Evolutionary conservation across 2,797 vertebrate species (phyloP), one percentile per base, ranked within the genome.

Genomic region (Diplodus puntazzo): DNA sequence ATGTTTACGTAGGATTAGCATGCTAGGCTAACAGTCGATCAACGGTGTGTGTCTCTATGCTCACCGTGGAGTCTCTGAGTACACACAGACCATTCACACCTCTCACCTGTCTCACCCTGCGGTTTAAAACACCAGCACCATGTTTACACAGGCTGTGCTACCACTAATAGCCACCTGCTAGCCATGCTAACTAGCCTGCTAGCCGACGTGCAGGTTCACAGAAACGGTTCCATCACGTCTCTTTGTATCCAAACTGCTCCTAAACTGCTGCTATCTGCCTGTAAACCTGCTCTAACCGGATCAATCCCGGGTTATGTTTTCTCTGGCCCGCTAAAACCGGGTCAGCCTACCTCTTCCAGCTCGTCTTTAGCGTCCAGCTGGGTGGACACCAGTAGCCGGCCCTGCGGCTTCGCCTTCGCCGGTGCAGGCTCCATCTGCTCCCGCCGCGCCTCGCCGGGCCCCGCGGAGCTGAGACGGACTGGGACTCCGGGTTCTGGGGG

Each of bases 351-450:
- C 97, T 98, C 97, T 90, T 98, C 97, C 90, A 98, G 94, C 92
- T 98, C 97, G 92, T 99, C 98, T 92, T 98, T 99, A 71, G 97
- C 96, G 91, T 99, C 98, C 95, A 98, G 95, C 89, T 93, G 96
- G 82, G 95, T 97, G 91, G 97, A 96, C 85, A 97, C 91, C 88
- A 99, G 94, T 77, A 99, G 92, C 90, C 95, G 95, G 80, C 95
- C 95, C 95, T 94, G 94, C 43, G 94, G 88, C 91, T 95, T 96
- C 82, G 93, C 86, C 87, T 96, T 96, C 21, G 91, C 94, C 91
- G 95, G 85, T 75, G 94, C 90, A 83, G 95, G 85, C 88, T 97
- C 96, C 96, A 96, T 96, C 91, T 89, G 87, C 90, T 92, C 92
- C 92, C 90, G 92, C 93, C 90, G 77, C 80, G 78, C 88, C 81